A percentile compares a stretch with the other conserved stretches of the same genome.
phyloP scores from a whole-genome alignment of 2,888 invertebrate species.

The Odontocerum albicorne region DNA sequence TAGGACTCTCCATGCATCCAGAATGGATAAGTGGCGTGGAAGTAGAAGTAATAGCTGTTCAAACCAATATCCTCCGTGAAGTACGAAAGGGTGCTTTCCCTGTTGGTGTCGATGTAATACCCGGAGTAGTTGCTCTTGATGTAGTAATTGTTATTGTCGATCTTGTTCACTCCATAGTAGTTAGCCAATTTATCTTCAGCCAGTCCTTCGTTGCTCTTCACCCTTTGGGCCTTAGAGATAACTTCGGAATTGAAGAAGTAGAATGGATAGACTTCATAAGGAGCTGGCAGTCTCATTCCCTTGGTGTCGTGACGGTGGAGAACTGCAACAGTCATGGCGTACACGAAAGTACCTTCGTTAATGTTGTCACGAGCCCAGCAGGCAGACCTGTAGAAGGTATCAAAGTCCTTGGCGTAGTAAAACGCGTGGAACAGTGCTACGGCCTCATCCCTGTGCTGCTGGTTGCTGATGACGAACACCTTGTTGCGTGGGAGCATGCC shows the following conservation, averaged over 20 bases:
- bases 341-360: slow-evolving; percentile 74
- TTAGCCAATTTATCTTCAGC: slow-evolving; percentile 55
- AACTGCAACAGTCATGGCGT: slow-evolving; percentile 67
- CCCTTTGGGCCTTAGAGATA: slow-evolving; percentile 66
- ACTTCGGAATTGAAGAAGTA: slow-evolving; percentile 73
- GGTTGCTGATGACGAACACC: slow-evolving; percentile 63
- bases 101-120: slow-evolving; percentile 56
- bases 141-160: slow-evolving; percentile 58
- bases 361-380: slow-evolving; percentile 70
- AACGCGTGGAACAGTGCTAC: slow-evolving; percentile 64
- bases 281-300: slow-evolving; percentile 68
- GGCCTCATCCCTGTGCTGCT: slow-evolving; percentile 63
- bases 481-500: slow-evolving; percentile 58
- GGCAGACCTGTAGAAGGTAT: slow-evolving; percentile 66
- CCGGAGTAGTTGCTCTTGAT: slow-evolving; percentile 71
- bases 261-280: slow-evolving; percentile 77
- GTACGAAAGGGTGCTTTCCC: slow-evolving; percentile 56
- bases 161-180: slow-evolving; percentile 51
- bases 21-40: slow-evolving; percentile 68
- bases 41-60: slow-evolving; percentile 70
- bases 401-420: slow-evolving; percentile 69
- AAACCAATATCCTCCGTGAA: slow-evolving; percentile 78
- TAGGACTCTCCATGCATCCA: slow-evolving; percentile 63
- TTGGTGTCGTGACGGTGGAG: slow-evolving; percentile 68
- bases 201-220: slow-evolving; percentile 63